These are phyloP conservation scores for Hippopotamyrus pictus DNA, from an alignment of 2,797 vertebrate genomes.

Conservation along the genomic window DNA sequence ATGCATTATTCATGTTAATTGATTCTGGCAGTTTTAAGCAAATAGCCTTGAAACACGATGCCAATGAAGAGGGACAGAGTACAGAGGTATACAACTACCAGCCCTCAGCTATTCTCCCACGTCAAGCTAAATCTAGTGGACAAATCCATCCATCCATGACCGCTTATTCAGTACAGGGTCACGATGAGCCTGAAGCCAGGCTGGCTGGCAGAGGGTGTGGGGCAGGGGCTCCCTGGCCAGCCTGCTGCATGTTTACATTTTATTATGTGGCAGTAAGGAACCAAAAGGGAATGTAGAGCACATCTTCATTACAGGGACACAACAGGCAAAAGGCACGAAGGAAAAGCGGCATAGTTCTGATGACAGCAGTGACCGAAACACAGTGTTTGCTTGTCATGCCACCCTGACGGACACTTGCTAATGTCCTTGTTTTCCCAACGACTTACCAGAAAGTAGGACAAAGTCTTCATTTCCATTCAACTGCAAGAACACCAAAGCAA, in stretches of 20 bases:
- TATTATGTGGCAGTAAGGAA: background rate
- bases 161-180: background rate
- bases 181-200: background rate
- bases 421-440: background rate
- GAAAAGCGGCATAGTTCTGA: background rate
- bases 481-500: background rate
- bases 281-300: background rate
- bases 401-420: background rate
- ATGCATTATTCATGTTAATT: constrained; percentile 75
- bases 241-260: background rate
- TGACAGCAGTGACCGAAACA: background rate
- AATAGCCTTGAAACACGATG: constrained; percentile 62
- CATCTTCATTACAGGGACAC: constrained; percentile 24
- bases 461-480: background rate
- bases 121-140: constrained; percentile 15
- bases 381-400: background rate
- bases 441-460: background rate
- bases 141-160: constrained; percentile 11
- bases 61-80: constrained; percentile 32
- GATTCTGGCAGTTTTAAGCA: constrained; percentile 64
- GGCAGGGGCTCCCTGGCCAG: background rate
- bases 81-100: constrained; percentile 13
- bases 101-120: constrained; percentile 5
- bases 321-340: background rate
- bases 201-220: background rate